Evolutionary conservation across 2,797 vertebrate species (phyloP).

Genomic region (Galagoides demidoff): DNA sequence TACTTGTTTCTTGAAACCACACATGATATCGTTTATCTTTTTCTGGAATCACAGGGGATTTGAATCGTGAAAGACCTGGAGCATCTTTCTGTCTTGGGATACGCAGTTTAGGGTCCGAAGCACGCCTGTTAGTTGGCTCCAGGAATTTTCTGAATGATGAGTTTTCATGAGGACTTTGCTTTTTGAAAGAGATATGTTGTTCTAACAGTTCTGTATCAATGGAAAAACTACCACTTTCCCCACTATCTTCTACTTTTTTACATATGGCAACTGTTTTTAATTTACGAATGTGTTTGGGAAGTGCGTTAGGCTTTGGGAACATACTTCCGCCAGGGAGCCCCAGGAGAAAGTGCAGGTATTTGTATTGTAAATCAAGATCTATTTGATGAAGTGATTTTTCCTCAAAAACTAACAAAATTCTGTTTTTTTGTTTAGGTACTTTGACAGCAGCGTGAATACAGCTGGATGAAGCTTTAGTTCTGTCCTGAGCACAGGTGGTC

Average conservation of each 20-base stretch:
- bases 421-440: slow-evolving; percentile 14
- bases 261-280: neutral
- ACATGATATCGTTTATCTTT: neutral
- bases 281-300: neutral
- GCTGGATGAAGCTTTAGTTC: neutral
- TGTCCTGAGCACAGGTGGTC: neutral
- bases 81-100: neutral
- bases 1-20: slow-evolving; percentile 51
- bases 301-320: neutral
- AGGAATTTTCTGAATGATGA: neutral
- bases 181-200: slow-evolving; percentile 43
- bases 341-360: slow-evolving; percentile 33
- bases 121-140: neutral
- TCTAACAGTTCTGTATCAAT: neutral
- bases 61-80: neutral
- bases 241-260: neutral
- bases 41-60: neutral
- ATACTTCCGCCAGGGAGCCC: neutral
- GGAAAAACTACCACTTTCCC: neutral
- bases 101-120: neutral
- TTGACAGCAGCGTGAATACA: neutral
- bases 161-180: neutral
- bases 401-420: slow-evolving; percentile 59
- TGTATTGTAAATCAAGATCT: slow-evolving; percentile 63
- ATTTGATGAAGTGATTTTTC: slow-evolving; percentile 68